These are phyloP conservation scores for Beris morrisii DNA, from an alignment of 2,888 invertebrate genomes.

Conservation along the genomic window DNA sequence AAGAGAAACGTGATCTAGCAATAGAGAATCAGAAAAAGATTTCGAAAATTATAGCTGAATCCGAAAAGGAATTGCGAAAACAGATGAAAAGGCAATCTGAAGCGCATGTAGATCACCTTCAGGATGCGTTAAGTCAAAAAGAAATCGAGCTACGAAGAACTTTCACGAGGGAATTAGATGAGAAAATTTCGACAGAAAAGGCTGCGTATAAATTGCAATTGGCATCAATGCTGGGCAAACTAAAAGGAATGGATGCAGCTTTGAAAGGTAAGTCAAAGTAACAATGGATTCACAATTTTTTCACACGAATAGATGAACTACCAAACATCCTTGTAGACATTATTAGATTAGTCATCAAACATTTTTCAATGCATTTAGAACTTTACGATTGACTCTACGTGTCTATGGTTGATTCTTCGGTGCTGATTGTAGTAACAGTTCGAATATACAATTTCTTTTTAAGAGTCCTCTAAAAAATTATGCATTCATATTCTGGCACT, in stretches of 20 bases:
- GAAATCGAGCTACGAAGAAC: conserved; percentile 59
- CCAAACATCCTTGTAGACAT: too few species aligned
- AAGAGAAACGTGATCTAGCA: conserved; percentile 67
- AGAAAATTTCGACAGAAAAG: conserved; percentile 69
- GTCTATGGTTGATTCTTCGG: too few species aligned
- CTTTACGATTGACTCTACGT: too few species aligned
- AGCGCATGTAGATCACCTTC: conserved; percentile 79
- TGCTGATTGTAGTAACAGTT: too few species aligned
- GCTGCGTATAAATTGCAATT: conserved; percentile 70
- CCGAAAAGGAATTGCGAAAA: conserved; percentile 72
- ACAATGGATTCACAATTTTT: neutral
- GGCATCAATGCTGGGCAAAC: conserved; percentile 70
- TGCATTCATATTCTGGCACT: too few species aligned
- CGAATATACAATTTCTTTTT: too few species aligned
- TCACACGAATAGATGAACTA: too few species aligned
- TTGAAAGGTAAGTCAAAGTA: conserved; percentile 63
- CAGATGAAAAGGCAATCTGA: conserved; percentile 84
- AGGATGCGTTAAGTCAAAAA: conserved; percentile 66
- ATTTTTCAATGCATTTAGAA: too few species aligned
- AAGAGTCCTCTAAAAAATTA: too few species aligned
- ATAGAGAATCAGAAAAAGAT: conserved; percentile 70
- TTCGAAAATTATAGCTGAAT: conserved; percentile 65
- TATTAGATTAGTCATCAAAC: too few species aligned
- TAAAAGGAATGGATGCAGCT: conserved; percentile 76
- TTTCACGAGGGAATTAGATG: conserved; percentile 64